phyloP scores from a whole-genome alignment of 2,888 invertebrate species.

The Zelleria hepariella region DNA sequence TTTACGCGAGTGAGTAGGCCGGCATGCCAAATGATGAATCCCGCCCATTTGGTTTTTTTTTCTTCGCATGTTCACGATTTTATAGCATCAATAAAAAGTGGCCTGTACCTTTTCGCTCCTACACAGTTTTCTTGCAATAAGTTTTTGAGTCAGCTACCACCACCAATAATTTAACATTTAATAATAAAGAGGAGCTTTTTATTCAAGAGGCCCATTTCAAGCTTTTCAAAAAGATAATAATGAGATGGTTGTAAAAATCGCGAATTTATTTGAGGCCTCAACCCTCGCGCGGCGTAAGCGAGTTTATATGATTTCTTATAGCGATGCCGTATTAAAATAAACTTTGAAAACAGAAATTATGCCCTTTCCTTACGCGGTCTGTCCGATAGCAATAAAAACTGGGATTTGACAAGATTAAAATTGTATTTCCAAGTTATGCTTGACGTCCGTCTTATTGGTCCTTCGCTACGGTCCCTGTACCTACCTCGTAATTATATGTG shows the following conservation, averaged over 20 bases:
- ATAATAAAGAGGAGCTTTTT: slow-evolving; percentile 53
- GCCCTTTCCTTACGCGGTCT: slow-evolving; percentile 39
- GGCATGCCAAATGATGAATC: not conserved
- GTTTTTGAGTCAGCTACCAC: slow-evolving; percentile 37
- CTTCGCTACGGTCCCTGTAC: slow-evolving; percentile 42
- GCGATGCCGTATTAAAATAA: slow-evolving; percentile 61
- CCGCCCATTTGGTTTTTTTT: not conserved
- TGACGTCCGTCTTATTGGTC: slow-evolving; percentile 66
- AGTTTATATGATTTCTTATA: slow-evolving; percentile 61
- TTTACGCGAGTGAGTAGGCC: not conserved
- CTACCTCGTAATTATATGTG: not conserved
- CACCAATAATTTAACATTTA: slow-evolving; percentile 59
- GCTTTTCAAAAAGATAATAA: slow-evolving; percentile 57
- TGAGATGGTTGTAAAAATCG: slow-evolving; percentile 63
- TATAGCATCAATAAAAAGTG: slow-evolving; percentile 24
- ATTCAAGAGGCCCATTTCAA: slow-evolving; percentile 54
- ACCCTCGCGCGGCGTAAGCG: slow-evolving; percentile 24
- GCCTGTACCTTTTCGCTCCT: slow-evolving; percentile 6
- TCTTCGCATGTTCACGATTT: slow-evolving; percentile 15
- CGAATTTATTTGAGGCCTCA: slow-evolving; percentile 54
- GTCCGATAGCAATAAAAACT: slow-evolving; percentile 60
- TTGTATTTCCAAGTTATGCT: slow-evolving; percentile 66
- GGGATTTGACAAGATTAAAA: slow-evolving; percentile 71
- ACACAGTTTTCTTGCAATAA: slow-evolving; percentile 23
- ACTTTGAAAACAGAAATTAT: slow-evolving; percentile 64